A percentile compares a stretch with the other conserved stretches of the same genome.
Conservation (phyloP, 2,113 vertebrate species). For the Morone saxatilis region DNA sequence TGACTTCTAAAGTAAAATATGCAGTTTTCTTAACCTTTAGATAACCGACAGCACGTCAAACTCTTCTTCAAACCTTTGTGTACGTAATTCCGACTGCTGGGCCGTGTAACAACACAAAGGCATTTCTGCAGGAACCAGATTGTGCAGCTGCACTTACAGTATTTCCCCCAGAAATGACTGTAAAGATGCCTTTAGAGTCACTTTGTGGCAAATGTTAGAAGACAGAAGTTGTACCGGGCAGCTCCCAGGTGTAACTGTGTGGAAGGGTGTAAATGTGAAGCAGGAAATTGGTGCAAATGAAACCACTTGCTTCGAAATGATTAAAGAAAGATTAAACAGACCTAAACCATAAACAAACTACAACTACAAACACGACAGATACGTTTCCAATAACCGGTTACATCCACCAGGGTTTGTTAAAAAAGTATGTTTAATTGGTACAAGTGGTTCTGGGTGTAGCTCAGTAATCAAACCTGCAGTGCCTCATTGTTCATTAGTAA, state of each 20-base stretch:
- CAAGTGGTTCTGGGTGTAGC: neutral
- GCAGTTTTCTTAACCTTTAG: neutral
- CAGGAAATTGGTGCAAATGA: neutral
- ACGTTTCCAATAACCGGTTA: neutral
- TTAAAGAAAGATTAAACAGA: neutral
- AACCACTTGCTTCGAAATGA: neutral
- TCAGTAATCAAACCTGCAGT: neutral
- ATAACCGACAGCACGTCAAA: neutral
- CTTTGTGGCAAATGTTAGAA: neutral
- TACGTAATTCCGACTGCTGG: neutral
- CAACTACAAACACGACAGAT: neutral
- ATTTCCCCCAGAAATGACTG: neutral
- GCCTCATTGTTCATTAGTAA: constrained; percentile 15
- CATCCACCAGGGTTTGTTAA: neutral
- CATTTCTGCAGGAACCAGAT: neutral
- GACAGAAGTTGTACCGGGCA: neutral
- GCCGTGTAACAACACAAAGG: neutral
- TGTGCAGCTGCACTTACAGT: neutral
- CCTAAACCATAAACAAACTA: too few species aligned
- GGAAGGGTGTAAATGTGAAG: neutral
- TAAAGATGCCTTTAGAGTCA: neutral
- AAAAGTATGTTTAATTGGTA: neutral
- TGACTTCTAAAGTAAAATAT: neutral
- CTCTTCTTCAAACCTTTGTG: neutral
- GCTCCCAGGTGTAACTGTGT: neutral